These are phyloP conservation scores for Taurulus bubalis DNA, from an alignment of 2,113 vertebrate species.

Conservation along the genomic window DNA sequence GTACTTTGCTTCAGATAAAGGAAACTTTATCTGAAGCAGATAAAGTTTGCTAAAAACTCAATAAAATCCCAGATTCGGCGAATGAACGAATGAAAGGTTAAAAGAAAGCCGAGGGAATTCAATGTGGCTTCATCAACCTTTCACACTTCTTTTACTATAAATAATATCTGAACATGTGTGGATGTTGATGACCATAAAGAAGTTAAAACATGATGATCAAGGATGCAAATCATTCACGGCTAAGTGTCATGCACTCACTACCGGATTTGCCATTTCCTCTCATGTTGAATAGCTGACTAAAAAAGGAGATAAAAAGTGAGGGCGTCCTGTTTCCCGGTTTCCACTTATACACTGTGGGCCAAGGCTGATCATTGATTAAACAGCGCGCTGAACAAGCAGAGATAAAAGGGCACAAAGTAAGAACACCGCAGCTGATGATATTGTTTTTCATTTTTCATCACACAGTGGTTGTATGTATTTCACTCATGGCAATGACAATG, in stretches of 20 bases:
- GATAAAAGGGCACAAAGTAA: conserved; percentile 5
- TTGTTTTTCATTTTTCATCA: background rate
- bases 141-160: background rate
- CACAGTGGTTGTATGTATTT: background rate
- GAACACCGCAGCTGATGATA: background rate
- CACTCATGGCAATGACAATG: background rate
- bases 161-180: background rate
- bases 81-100: background rate
- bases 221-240: background rate
- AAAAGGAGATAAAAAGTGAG: conserved; percentile 8
- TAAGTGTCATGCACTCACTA: conserved; percentile 20
- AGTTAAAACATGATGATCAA: background rate
- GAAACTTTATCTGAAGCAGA: too few species aligned
- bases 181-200: background rate
- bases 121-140: background rate
- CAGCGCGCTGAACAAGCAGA: conserved; percentile 8
- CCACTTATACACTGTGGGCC: conserved; percentile 27
- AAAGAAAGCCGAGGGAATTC: background rate
- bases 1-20: background rate
- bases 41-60: too few species aligned
- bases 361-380: conserved; percentile 41
- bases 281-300: conserved; percentile 29
- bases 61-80: background rate
- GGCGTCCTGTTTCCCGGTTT: conserved; percentile 36
- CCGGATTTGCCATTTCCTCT: conserved; percentile 69